Conservation (phyloP, 2,113 vertebrate genomes). For the Gila orcuttii region DNA sequence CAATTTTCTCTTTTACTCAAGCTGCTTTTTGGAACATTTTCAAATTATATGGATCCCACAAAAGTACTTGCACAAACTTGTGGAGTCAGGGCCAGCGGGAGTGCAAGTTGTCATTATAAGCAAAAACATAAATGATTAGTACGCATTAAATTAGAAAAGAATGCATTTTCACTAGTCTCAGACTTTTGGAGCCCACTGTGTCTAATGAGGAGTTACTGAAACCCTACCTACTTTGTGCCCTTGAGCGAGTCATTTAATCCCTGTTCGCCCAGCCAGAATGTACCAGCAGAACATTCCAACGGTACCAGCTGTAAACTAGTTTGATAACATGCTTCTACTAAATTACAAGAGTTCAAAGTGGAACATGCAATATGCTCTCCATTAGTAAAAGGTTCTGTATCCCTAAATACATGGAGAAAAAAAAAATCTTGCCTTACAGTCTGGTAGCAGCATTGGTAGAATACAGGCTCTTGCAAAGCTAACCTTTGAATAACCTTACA, state of each 20-base stretch:
- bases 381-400: background rate
- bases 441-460: too few species aligned
- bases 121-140: background rate
- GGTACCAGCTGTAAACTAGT: background rate
- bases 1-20: background rate
- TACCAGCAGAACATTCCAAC: background rate
- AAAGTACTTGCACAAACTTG: background rate
- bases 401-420: background rate
- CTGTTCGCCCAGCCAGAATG: background rate
- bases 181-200: background rate
- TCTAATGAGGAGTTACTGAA: background rate
- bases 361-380: background rate
- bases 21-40: background rate
- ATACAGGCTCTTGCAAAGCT: too few species aligned
- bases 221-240: background rate
- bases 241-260: conserved; percentile 6
- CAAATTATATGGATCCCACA: background rate
- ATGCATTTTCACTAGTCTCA: background rate
- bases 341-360: background rate
- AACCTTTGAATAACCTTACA: too few species aligned
- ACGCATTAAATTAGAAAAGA: background rate
- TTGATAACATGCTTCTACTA: background rate
- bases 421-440: background rate
- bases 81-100: background rate
- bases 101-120: background rate